These are phyloP conservation scores for Hirudinaria manillensis DNA, from an alignment of 2,888 invertebrate genomes.

Conservation along the genomic window DNA sequence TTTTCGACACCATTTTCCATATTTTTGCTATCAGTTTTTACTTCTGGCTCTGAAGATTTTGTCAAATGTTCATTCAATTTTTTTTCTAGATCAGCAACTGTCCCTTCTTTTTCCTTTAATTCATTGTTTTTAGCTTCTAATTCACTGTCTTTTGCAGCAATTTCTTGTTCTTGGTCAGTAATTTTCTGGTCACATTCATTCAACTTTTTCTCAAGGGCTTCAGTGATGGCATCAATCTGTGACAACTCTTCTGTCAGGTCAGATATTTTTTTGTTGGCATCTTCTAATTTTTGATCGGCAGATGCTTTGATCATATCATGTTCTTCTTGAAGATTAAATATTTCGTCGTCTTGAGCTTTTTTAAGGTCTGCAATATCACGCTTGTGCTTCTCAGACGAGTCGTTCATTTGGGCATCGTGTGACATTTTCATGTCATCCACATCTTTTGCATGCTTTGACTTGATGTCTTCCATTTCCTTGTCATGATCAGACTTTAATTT, in stretches of 20 bases:
- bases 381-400: not conserved
- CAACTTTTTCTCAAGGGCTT: slow-evolving; percentile 17
- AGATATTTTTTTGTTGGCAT: not conserved
- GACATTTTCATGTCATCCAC: not conserved
- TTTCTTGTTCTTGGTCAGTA: slow-evolving; percentile 11
- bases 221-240: not conserved
- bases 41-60: not conserved
- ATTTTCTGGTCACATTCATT: slow-evolving; percentile 12
- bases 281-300: slow-evolving; percentile 1
- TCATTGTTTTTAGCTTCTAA: not conserved
- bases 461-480: not conserved
- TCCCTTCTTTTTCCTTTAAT: not conserved
- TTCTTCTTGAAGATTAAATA: not conserved
- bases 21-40: not conserved
- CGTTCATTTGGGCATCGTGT: not conserved
- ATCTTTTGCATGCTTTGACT: not conserved
- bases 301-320: not conserved
- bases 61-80: not conserved
- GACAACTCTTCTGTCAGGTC: not conserved
- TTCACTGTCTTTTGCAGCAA: not conserved
- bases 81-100: slow-evolving; percentile 3
- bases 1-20: not conserved
- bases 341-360: not conserved
- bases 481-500: not conserved
- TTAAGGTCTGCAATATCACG: not conserved